Conservation (phyloP, 2,888 invertebrate genomes). For the Melipona beecheii region DNA sequence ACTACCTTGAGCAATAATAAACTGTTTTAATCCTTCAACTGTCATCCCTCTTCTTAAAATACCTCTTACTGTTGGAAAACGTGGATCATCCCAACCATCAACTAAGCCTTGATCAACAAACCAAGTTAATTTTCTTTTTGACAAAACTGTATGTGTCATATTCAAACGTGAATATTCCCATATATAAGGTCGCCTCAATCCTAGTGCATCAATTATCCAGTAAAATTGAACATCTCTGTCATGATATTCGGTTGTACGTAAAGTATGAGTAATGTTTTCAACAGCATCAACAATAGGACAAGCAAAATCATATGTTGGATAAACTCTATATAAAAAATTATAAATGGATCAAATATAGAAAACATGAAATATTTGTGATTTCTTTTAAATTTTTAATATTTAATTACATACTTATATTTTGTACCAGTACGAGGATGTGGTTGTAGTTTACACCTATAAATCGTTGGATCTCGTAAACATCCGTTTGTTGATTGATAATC, state of each 20-base stretch:
- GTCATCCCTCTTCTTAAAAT: slow-evolving; percentile 98
- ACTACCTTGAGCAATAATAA: slow-evolving; percentile 99
- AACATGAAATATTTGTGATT: slow-evolving; percentile 3
- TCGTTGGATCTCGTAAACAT: slow-evolving; percentile 98
- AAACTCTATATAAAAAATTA: slow-evolving; percentile 88
- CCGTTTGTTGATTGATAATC: slow-evolving; percentile 98
- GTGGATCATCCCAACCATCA: slow-evolving; percentile 99
- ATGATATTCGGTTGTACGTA: slow-evolving; percentile 99
- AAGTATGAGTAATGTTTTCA: slow-evolving; percentile 98
- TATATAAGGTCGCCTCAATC: slow-evolving; percentile 95
- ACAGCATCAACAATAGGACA: slow-evolving; percentile 99
- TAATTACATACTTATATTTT: slow-evolving; percentile 92
- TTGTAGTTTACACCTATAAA: slow-evolving; percentile 98
- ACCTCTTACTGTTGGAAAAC: slow-evolving; percentile 99
- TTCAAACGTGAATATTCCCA: slow-evolving; percentile 97
- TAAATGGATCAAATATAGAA: not conserved
- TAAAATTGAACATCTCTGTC: slow-evolving; percentile 99
- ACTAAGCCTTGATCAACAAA: slow-evolving; percentile 97
- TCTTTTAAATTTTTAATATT: not conserved
- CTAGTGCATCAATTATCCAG: slow-evolving; percentile 96
- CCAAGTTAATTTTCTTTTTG: slow-evolving; percentile 99
- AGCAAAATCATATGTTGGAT: slow-evolving; percentile 99
- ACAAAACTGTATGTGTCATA: slow-evolving; percentile 99
- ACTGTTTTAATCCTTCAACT: slow-evolving; percentile 97
- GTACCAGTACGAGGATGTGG: slow-evolving; percentile 96